Evolutionary conservation across 1,140 invertebrate species (phyloP).

Genomic region (Hyposmocoma kahamanoa): DNA sequence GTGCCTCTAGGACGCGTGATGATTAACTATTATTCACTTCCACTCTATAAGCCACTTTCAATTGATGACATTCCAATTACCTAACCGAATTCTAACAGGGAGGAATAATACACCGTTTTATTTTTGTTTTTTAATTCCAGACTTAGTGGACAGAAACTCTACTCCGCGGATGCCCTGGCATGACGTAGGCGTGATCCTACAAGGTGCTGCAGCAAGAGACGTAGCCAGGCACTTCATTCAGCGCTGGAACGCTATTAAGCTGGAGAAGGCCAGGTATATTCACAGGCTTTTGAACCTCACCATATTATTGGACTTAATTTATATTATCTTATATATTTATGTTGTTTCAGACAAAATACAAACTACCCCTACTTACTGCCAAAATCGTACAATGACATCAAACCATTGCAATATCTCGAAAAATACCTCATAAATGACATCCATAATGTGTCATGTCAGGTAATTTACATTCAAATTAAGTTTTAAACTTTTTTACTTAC

Average conservation of each 20-base stretch:
- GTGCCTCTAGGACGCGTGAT: too few species aligned
- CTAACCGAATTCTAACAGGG: too few species aligned
- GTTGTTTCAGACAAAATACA: slow-evolving; percentile 78
- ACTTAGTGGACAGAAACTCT: slow-evolving; percentile 89
- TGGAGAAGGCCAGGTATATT: slow-evolving; percentile 78
- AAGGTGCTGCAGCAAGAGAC: slow-evolving; percentile 90
- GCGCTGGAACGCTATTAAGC: slow-evolving; percentile 97
- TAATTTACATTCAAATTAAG: slow-evolving; percentile 37
- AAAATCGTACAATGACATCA: slow-evolving; percentile 85
- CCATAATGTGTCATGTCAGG: slow-evolving; percentile 82
- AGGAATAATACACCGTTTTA: too few species aligned
- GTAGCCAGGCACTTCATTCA: slow-evolving; percentile 97
- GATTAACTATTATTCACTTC: too few species aligned
- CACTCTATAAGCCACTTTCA: too few species aligned
- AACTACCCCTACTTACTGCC: slow-evolving; percentile 93
- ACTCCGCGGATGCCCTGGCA: slow-evolving; percentile 99
- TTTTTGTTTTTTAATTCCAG: too few species aligned
- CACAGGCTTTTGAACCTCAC: too few species aligned
- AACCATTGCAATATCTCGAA: slow-evolving; percentile 60
- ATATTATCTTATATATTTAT: not conserved
- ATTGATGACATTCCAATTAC: too few species aligned
- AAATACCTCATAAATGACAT: slow-evolving; percentile 64
- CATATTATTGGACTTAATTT: too few species aligned
- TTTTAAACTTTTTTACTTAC: too few species aligned
- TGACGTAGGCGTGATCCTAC: slow-evolving; percentile 91